Conservation (phyloP, 2,888 invertebrate genomes). For the Andrena trimmerana region DNA sequence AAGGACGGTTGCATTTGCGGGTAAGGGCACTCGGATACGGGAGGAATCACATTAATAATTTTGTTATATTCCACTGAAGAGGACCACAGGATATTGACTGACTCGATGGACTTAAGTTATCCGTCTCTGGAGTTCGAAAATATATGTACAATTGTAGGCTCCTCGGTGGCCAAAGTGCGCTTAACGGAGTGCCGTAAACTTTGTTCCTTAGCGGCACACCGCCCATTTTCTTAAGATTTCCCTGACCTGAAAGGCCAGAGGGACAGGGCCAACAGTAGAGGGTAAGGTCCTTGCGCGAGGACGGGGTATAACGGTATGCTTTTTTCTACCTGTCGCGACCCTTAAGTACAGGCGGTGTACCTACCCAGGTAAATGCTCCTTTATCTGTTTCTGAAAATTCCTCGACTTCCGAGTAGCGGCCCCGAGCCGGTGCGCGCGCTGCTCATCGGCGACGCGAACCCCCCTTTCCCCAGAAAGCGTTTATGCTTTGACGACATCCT, state of each 20-base stretch:
- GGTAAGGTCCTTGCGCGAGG: slow-evolving; percentile 15
- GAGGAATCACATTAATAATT: not conserved
- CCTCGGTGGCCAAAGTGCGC: not conserved
- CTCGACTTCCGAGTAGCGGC: slow-evolving; percentile 12
- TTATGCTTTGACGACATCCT: not conserved
- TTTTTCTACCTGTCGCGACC: slow-evolving; percentile 66
- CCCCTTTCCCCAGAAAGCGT: not conserved
- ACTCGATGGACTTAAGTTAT: too few species aligned
- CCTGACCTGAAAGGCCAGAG: not conserved
- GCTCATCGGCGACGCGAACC: not conserved
- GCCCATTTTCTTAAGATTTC: slow-evolving; percentile 25
- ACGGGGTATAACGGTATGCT: slow-evolving; percentile 61
- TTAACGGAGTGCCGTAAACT: not conserved
- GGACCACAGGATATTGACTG: too few species aligned
- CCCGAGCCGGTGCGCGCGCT: not conserved
- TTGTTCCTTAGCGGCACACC: not conserved
- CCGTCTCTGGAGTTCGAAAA: too few species aligned
- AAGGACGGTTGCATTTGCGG: not conserved
- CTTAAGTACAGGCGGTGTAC: slow-evolving; percentile 42
- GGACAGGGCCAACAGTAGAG: not conserved
- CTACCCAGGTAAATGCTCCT: slow-evolving; percentile 44
- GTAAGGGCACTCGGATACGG: not conserved
- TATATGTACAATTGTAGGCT: not conserved
- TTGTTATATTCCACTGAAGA: not conserved
- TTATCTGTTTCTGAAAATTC: slow-evolving; percentile 51